phyloP scores from a whole-genome alignment of 2,113 vertebrate species.

The Bambusicola thoracicus region DNA sequence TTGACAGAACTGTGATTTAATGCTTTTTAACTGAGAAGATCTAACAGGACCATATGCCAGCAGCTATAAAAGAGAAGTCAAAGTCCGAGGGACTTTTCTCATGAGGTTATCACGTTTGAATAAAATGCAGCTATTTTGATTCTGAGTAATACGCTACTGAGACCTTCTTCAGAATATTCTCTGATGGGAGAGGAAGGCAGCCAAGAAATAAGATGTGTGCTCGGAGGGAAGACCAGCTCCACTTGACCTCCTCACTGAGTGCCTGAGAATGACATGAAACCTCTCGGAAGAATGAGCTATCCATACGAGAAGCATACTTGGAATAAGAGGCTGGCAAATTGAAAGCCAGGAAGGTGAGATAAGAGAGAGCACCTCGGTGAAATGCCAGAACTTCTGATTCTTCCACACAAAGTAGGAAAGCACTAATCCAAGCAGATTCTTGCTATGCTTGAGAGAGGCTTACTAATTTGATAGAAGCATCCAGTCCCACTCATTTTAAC shows the following conservation, averaged over 20 bases:
- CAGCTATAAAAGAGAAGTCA: conserved; percentile 6
- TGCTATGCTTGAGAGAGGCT: background rate
- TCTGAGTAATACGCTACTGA: background rate
- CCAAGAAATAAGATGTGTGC: background rate
- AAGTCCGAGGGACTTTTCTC: conserved; percentile 36
- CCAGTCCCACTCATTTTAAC: background rate
- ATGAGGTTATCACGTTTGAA: conserved; percentile 11
- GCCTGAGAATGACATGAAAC: background rate
- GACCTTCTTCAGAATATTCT: conserved; percentile 41
- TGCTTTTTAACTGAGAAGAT: background rate
- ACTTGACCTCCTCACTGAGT: background rate
- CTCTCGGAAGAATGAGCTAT: background rate
- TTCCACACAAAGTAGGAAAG: background rate
- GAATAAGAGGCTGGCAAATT: background rate
- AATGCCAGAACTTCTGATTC: background rate
- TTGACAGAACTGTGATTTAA: conserved; percentile 17
- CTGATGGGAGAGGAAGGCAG: background rate
- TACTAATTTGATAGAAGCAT: background rate
- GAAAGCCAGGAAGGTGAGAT: background rate
- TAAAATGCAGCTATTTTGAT: conserved; percentile 36
- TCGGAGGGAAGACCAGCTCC: background rate
- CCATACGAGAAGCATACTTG: accelerated
- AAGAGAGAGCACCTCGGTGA: background rate
- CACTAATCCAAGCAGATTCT: background rate
- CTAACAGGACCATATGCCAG: background rate